Conservation (phyloP, 1,140 invertebrate species). For the Drosophila tristis region DNA sequence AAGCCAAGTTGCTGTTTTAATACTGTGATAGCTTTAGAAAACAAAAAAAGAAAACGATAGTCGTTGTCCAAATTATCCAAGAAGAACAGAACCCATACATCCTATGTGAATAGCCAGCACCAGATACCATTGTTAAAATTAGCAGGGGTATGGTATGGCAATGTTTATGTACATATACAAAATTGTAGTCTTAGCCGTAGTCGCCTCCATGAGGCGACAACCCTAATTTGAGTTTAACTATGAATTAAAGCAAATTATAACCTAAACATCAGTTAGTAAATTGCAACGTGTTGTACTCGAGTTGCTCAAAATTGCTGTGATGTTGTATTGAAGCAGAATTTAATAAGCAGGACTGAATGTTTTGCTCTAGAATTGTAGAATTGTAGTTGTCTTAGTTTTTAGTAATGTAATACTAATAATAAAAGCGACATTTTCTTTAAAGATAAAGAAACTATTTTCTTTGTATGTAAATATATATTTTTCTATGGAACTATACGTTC, state of each 20-base stretch:
- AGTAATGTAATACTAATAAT: conserved; percentile 11
- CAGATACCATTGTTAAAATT: too few relatives aligned
- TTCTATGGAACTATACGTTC: too few relatives aligned
- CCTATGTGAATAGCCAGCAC: too few relatives aligned
- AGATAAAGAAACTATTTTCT: not conserved
- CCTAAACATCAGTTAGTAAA: conserved; percentile 48
- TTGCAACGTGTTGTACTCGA: conserved; percentile 47
- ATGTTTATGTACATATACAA: too few relatives aligned
- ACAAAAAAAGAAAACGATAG: conserved; percentile 28
- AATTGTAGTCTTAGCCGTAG: conserved; percentile 2
- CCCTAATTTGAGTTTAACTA: conserved; percentile 56
- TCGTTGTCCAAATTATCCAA: conserved; percentile 17
- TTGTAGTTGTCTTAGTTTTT: conserved; percentile 46
- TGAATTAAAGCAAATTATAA: conserved; percentile 58
- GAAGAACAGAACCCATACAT: too few relatives aligned
- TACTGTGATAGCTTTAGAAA: conserved; percentile 68
- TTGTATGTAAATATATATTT: too few relatives aligned
- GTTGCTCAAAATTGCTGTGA: conserved; percentile 66
- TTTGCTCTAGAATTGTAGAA: conserved; percentile 37
- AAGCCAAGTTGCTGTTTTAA: conserved; percentile 50
- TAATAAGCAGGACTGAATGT: conserved; percentile 36
- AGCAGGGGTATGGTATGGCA: too few relatives aligned
- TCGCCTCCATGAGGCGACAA: conserved; percentile 54
- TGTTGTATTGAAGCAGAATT: conserved; percentile 64
- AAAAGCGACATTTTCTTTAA: conserved; percentile 20